Base-by-base conservation (phyloP, 92 coral and sea anemone genomes). In the Muricea muricata region DNA sequence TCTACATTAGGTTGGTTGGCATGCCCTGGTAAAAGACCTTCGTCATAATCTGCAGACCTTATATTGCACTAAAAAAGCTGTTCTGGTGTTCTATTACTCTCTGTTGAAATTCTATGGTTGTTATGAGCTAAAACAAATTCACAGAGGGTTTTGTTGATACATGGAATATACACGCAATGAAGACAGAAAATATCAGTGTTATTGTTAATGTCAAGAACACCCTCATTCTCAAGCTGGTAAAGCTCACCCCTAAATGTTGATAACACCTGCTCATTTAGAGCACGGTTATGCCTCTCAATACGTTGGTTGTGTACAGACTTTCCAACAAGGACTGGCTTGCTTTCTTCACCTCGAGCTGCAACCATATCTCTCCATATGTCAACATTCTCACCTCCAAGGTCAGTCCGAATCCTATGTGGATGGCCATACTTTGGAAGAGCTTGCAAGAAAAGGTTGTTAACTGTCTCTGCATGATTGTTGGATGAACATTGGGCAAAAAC, bases 361-460 rank as follows among this genome's bases (percentile, higher is more conserved):
- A 47, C 60, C 92, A 89, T 89, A 68, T 89, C 92, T 18, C 80
- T 33, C 92, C 92, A 89, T 1, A 89, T 74, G 45, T 79, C 86
- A 8, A 89, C 86, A 47, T 89, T 89, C 55, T 78, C 89, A 25
- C 92, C 85, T 17, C 91, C 88, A 52, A 56, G 80, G 48, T 87
- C 90, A 4, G 79, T 82, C 17, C 91, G 55, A 35, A 87, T 76
- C 65, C 85, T 68, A 35, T 60, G 80, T 28, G 91, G 88, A 15
- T 80, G 55, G 14, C 88, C 88, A 52, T 88, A 88, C 68, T 75
- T 65, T 7, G 66, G 57, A 50, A 75, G 31, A 24, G 89, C 91
- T 57, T 73, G 67, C n/a, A 66, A 60, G 57, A 84, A 88, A 47
- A 65, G 73, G 31, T 57, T 13, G 52, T 52, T 46, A 18, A 84